Conservation (phyloP, 2,113 vertebrate genomes). For the Myrmophylax atrothorax region DNA sequence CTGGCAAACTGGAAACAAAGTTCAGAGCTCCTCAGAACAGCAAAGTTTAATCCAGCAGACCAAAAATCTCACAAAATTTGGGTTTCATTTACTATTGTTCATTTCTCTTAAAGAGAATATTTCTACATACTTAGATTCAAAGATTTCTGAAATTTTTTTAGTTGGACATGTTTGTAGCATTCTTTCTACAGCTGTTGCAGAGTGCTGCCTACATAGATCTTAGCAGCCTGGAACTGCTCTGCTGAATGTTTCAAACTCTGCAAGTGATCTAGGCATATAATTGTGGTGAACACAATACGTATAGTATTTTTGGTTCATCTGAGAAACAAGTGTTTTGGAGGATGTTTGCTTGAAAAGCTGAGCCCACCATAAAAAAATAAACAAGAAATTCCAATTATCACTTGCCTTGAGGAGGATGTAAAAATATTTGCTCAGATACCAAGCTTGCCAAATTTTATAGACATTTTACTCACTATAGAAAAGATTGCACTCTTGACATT, state of each 20-base stretch:
- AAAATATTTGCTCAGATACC: background rate
- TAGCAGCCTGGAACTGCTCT: background rate
- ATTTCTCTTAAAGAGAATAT: background rate
- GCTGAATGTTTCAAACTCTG: background rate
- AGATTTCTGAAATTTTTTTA: background rate
- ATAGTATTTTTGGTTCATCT: background rate
- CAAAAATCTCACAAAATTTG: background rate
- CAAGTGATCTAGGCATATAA: background rate
- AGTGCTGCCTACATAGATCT: background rate
- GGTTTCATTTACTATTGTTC: background rate
- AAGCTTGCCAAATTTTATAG: background rate
- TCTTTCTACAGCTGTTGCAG: background rate
- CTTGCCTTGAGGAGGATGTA: background rate
- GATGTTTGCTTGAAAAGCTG: background rate
- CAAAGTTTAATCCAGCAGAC: background rate
- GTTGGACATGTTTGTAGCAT: background rate
- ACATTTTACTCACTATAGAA: background rate
- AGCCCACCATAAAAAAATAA: background rate
- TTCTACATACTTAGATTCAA: background rate
- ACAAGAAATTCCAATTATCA: background rate
- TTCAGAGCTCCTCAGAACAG: background rate
- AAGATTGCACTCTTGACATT: background rate
- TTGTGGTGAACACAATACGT: accelerated
- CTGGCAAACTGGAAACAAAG: background rate
- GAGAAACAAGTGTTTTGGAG: background rate